Evolutionary conservation across 2,797 vertebrate species (phyloP), one percentile per base, ranked within the genome.

Genomic region (Acanthurus lineatus): DNA sequence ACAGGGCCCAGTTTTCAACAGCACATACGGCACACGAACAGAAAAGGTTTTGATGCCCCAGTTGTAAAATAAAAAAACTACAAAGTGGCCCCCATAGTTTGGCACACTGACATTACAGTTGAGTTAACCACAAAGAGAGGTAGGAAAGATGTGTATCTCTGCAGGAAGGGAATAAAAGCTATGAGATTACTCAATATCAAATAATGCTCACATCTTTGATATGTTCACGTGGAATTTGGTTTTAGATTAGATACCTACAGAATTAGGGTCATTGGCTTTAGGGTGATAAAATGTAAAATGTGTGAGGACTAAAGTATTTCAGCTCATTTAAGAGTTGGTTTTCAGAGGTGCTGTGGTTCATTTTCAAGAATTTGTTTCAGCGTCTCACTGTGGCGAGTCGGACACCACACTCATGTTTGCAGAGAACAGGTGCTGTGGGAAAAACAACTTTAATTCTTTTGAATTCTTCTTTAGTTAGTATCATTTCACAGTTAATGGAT

Each of bases 1-100:
- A 70, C 40, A 15, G 76, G 89, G 62, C n/a, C 12, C 0, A 20
- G 28, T 80, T 76, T 69, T 81, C 68, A 85, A 81, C 78, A 69
- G 52, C 72, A 75, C 59, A 49, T 62, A 54, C 8, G 52, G 52
- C 51, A 61, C 51, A 25, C 6, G 10, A 79, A 53, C 14, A 25
- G 53, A 28, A 48, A n/a, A 35, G 71, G 60, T 42, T 79, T 59
- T 63, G 28, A 75, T 77, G 71, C 22, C 69, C 52, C 38, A 40
- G 14, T 40, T 81, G 45, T 64, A 65, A 78, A 69, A 72, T 25
- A 48, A 63, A 22, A 12, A 58, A 32, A 52, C 9, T 40, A 42
- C 12, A 54, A 44, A 42, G 48, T 45, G 49, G 58, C 58, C 44
- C 9, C 44, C 32, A 61, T 4, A 32, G 3, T 57, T 10, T 64